Percentiles rank a stretch among this genome's conserved stretches.
Conservation (phyloP, 2,888 invertebrate genomes). For the Oxystoma pomonae region DNA sequence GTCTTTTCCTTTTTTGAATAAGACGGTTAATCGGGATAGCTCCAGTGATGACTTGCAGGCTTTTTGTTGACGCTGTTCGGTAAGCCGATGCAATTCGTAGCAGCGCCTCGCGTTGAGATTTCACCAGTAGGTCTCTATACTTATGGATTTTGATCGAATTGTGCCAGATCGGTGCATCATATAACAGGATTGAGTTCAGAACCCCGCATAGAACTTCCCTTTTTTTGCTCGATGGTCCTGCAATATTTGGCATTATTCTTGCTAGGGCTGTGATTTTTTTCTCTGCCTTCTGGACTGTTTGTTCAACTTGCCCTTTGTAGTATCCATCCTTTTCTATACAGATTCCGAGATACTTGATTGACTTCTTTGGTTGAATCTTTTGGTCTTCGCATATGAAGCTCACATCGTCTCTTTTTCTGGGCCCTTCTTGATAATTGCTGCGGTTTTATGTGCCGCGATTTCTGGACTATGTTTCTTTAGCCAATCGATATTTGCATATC, state of each 20-base stretch:
- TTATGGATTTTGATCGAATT: constrained; percentile 5
- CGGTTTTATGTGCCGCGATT: constrained; percentile 7
- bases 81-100: constrained; percentile 15
- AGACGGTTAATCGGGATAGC: constrained; percentile 19
- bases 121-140: constrained; percentile 9
- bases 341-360: not conserved
- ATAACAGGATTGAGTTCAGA: constrained; percentile 18
- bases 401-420: not conserved
- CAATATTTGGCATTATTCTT: not conserved
- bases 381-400: not conserved
- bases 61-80: constrained; percentile 15
- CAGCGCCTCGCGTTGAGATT: constrained; percentile 8
- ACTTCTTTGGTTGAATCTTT: not conserved
- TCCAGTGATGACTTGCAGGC: constrained; percentile 16
- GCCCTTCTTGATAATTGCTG: not conserved
- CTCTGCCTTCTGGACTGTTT: not conserved
- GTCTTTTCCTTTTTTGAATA: constrained; percentile 13
- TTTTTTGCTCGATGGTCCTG: constrained; percentile 11
- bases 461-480: not conserved
- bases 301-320: not conserved
- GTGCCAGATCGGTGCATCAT: constrained; percentile 22
- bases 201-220: constrained; percentile 13
- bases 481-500: constrained; percentile 8
- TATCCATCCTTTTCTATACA: not conserved
- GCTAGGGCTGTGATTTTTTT: not conserved